A percentile compares a stretch with the other conserved stretches of the same genome.
These are phyloP conservation scores for Leptestheria dahalacensis DNA, from an alignment of 1,140 invertebrate genomes.

Conservation along the genomic window DNA sequence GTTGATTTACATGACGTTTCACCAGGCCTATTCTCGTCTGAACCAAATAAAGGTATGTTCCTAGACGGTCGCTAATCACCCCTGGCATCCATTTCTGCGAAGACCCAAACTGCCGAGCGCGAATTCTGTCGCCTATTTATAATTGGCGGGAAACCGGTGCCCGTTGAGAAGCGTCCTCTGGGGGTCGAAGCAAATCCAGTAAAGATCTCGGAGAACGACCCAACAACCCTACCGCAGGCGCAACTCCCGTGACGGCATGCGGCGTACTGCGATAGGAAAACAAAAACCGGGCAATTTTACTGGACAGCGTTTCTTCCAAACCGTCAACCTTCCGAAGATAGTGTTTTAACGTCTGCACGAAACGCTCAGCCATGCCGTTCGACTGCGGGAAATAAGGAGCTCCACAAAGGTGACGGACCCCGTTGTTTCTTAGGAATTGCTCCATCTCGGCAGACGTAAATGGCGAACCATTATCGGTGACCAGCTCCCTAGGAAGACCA, in stretches of 20 bases:
- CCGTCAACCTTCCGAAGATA: constrained; percentile 6
- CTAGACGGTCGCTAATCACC: too few relatives aligned
- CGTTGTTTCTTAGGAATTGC: constrained; percentile 27
- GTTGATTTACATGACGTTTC: too few relatives aligned
- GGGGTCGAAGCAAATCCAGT: constrained; percentile 15
- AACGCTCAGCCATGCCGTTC: too few relatives aligned
- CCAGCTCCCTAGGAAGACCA: constrained; percentile 28
- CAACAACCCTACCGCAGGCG: constrained; percentile 17
- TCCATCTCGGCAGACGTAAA: constrained; percentile 29
- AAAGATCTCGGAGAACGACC: constrained; percentile 1
- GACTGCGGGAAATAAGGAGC: constrained; percentile 12
- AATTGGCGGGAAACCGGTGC: too few relatives aligned
- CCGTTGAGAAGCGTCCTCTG: too few relatives aligned
- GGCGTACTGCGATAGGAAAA: constrained; percentile 17
- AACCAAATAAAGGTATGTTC: too few relatives aligned
- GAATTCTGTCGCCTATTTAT: too few relatives aligned
- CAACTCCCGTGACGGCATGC: constrained; percentile 17
- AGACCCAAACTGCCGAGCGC: too few relatives aligned
- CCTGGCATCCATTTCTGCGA: too few relatives aligned
- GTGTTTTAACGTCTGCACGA: too few relatives aligned
- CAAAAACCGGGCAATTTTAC: constrained; percentile 14
- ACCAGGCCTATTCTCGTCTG: too few relatives aligned
- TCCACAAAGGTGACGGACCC: constrained; percentile 23
- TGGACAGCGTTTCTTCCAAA: not conserved
- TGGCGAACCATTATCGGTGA: constrained; percentile 30